These are phyloP conservation scores for Tenthredo scrophulariae DNA, from an alignment of 2,888 invertebrate genomes.

Conservation along the genomic window DNA sequence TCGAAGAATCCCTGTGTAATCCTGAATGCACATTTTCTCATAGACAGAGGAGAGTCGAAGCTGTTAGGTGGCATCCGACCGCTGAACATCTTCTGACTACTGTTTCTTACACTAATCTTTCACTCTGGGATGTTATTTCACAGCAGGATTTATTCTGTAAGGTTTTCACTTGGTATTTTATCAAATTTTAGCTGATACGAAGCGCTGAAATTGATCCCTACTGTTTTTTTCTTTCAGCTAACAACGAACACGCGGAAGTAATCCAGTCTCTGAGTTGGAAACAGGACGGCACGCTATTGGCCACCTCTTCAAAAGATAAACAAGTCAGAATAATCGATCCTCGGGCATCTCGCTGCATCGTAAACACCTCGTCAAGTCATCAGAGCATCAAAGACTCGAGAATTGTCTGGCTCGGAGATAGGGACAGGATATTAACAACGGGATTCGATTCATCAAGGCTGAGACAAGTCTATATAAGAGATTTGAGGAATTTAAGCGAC, in stretches of 20 bases:
- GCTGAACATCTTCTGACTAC: slow-evolving; percentile 94
- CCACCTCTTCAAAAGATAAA: slow-evolving; percentile 95
- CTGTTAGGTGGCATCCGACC: slow-evolving; percentile 94
- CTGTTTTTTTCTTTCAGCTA: slow-evolving; percentile 77
- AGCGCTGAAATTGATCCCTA: background rate
- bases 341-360: slow-evolving; percentile 79
- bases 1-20: slow-evolving; percentile 88
- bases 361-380: slow-evolving; percentile 87
- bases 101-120: slow-evolving; percentile 89
- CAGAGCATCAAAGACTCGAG: slow-evolving; percentile 95
- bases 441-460: slow-evolving; percentile 93
- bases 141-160: slow-evolving; percentile 90
- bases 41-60: slow-evolving; percentile 92
- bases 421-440: slow-evolving; percentile 91
- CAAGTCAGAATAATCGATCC: slow-evolving; percentile 93
- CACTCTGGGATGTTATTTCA: slow-evolving; percentile 91
- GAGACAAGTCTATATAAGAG: slow-evolving; percentile 93
- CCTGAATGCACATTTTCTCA: slow-evolving; percentile 91
- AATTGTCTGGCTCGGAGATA: slow-evolving; percentile 94
- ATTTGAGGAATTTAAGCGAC: slow-evolving; percentile 88
- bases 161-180: slow-evolving; percentile 64
- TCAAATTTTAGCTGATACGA: slow-evolving; percentile 29
- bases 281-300: slow-evolving; percentile 89
- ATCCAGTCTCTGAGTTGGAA: slow-evolving; percentile 96
- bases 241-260: slow-evolving; percentile 90